Conservation (phyloP, 2,888 invertebrate species). For the Hypolimnas misippus region DNA sequence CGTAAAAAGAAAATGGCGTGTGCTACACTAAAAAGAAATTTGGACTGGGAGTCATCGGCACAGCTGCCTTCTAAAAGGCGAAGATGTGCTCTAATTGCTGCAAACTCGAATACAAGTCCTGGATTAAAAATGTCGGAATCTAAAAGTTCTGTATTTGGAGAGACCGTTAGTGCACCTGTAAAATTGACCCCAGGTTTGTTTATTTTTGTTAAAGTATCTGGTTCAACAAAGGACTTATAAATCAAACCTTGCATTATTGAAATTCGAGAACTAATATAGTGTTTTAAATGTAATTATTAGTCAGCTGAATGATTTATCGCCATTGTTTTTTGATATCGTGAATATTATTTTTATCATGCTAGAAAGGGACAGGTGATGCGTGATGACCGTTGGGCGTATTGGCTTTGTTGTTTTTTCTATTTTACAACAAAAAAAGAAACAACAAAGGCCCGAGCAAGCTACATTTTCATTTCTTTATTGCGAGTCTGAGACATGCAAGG, state of each 20-base stretch:
- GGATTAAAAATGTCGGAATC: constrained; percentile 80
- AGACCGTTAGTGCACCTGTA: constrained; percentile 87
- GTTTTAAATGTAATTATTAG: constrained; percentile 38
- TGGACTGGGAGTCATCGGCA: constrained; percentile 97
- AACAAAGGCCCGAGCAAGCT: constrained; percentile 31
- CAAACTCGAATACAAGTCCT: constrained; percentile 81
- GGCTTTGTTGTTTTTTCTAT: constrained; percentile 61
- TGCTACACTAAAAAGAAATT: constrained; percentile 97
- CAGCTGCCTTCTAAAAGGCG: constrained; percentile 94
- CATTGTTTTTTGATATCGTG: constrained; percentile 72
- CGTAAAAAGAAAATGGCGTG: constrained; percentile 95
- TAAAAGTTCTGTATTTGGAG: constrained; percentile 92
- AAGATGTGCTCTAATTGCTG: constrained; percentile 95
- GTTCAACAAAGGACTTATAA: constrained; percentile 20
- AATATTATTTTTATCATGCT: constrained; percentile 77
- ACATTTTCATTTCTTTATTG: constrained; percentile 22
- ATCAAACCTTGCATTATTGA: background rate
- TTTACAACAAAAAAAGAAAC: constrained; percentile 36
- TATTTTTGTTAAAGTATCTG: constrained; percentile 53
- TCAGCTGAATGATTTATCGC: constrained; percentile 70
- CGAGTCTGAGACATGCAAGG: constrained; percentile 3
- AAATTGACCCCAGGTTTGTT: constrained; percentile 95
- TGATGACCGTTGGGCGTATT: constrained; percentile 70
- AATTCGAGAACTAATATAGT: background rate
- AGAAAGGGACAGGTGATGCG: constrained; percentile 69